A percentile compares a stretch with the other conserved stretches of the same genome.
Evolutionary conservation across 2,797 vertebrate species (phyloP).

Genomic region (Rhinophrynus dorsalis): DNA sequence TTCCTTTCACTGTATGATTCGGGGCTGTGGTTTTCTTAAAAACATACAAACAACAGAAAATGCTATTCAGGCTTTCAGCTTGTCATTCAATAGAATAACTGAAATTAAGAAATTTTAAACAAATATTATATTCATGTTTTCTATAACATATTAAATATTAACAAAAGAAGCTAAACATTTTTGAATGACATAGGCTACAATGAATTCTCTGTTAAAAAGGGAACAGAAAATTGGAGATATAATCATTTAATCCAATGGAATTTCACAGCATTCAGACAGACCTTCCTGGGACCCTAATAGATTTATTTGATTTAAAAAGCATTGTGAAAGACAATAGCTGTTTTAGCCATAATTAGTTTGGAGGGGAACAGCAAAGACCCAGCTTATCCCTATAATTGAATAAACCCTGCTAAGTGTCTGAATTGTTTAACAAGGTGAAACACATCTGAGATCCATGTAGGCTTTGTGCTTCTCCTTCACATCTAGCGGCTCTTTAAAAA

Average conservation of each 20-base stretch:
- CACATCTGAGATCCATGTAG: conserved; percentile 16
- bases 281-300: background rate
- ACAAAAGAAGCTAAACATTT: too few relatives aligned
- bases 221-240: background rate
- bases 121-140: too few relatives aligned
- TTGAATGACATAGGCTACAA: too few relatives aligned
- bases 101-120: too few relatives aligned
- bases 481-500: too few relatives aligned
- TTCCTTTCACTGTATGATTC: too few relatives aligned
- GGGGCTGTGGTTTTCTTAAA: too few relatives aligned
- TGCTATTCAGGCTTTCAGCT: too few relatives aligned
- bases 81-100: too few relatives aligned
- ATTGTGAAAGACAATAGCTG: conserved; percentile 16
- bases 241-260: background rate
- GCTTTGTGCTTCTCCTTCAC: background rate
- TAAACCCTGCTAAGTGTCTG: conserved; percentile 25
- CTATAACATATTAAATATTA: too few relatives aligned
- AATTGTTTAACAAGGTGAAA: conserved; percentile 15
- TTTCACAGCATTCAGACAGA: conserved; percentile 8
- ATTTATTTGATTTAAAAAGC: conserved; percentile 20
- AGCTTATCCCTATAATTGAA: conserved; percentile 19
- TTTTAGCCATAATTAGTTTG: conserved; percentile 16
- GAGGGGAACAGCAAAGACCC: background rate
- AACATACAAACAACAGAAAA: too few relatives aligned
- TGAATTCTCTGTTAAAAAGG: too few relatives aligned